These are phyloP conservation scores for Phragmatobia fuliginosa DNA, from an alignment of 2,888 invertebrate species.

Conservation along the genomic window DNA sequence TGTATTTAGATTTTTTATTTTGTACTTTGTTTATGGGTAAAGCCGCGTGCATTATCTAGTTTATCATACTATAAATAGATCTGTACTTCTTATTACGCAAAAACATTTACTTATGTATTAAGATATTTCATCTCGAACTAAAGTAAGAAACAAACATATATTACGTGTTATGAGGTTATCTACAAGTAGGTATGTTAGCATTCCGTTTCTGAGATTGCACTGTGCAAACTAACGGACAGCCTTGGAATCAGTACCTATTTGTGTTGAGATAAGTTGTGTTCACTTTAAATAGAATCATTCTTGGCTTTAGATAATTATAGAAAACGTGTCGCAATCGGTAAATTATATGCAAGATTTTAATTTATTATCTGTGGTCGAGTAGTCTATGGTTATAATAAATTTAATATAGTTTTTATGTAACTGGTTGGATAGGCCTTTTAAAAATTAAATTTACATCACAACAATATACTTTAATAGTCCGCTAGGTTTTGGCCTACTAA, in stretches of 20 bases:
- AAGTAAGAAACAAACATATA: constrained; percentile 1
- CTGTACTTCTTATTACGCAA: neutral
- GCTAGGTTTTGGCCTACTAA: too few relatives aligned
- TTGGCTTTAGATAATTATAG: constrained; percentile 1
- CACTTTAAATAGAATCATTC: constrained; percentile 40
- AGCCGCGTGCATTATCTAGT: too few relatives aligned
- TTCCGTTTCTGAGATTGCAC: constrained; percentile 37
- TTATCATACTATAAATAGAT: neutral
- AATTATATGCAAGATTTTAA: neutral
- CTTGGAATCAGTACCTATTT: constrained; percentile 45
- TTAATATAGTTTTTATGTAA: neutral
- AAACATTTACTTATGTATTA: neutral
- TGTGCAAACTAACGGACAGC: constrained; percentile 31
- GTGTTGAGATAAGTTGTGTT: constrained; percentile 35
- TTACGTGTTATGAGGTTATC: constrained; percentile 10
- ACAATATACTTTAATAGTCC: too few relatives aligned
- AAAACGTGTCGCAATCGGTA: neutral
- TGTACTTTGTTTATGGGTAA: too few relatives aligned
- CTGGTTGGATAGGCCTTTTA: neutral
- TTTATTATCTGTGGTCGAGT: neutral
- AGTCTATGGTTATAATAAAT: neutral
- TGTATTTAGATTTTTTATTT: too few relatives aligned
- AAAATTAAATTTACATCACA: too few relatives aligned
- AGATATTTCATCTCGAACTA: neutral
- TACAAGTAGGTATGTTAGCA: constrained; percentile 5